Conservation (phyloP, 2,888 invertebrate genomes). For the Tachina fera region DNA sequence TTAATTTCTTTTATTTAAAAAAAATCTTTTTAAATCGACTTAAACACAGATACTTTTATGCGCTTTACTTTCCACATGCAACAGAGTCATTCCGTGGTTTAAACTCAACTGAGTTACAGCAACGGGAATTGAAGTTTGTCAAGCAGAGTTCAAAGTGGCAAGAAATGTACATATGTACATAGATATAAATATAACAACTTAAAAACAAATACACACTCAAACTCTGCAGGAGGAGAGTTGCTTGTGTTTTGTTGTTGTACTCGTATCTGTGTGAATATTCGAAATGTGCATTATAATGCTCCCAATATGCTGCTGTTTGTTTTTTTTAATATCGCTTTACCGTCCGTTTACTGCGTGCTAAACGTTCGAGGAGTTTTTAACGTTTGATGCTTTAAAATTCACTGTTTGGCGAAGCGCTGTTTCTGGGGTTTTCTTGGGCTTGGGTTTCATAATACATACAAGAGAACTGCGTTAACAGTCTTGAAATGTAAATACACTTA, state of each 20-base stretch:
- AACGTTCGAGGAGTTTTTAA: conserved; percentile 62
- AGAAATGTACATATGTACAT: background rate
- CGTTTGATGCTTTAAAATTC: conserved; percentile 62
- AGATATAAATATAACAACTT: background rate
- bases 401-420: conserved; percentile 34
- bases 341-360: conserved; percentile 60
- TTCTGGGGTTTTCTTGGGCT: conserved; percentile 38
- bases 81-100: conserved; percentile 66
- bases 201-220: conserved; percentile 11
- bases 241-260: background rate
- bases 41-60: background rate
- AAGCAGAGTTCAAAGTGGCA: conserved; percentile 54
- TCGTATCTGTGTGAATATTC: conserved; percentile 21
- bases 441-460: conserved; percentile 34
- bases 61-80: conserved; percentile 39
- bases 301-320: background rate
- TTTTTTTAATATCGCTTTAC: conserved; percentile 15
- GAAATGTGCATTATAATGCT: conserved; percentile 2
- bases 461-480: too few species aligned
- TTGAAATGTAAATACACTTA: too few species aligned
- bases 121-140: conserved; percentile 65
- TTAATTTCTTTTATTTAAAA: background rate
- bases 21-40: conserved; percentile 9
- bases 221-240: conserved; percentile 43
- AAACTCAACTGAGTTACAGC: conserved; percentile 71